These are phyloP conservation scores for Cancer borealis DNA, from an alignment of 2,888 invertebrate genomes.

Conservation along the genomic window DNA sequence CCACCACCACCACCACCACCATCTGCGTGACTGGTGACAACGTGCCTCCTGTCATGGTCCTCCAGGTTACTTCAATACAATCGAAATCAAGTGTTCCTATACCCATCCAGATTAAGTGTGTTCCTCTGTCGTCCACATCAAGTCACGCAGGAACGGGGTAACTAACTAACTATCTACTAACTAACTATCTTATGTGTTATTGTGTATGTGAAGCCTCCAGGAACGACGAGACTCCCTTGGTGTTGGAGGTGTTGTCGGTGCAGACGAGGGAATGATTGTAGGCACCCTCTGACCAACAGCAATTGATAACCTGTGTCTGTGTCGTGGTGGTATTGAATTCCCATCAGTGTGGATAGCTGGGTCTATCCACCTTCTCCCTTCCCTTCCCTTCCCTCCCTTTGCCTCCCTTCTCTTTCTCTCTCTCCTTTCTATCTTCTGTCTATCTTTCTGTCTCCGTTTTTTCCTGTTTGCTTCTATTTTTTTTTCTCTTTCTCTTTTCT, in stretches of 20 bases:
- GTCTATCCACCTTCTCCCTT: background rate
- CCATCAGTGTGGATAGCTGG: slow-evolving; percentile 2
- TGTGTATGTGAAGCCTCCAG: no score
- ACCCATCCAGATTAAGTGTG: no score
- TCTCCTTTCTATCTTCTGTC: background rate
- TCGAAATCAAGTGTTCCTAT: background rate
- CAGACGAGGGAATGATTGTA: background rate
- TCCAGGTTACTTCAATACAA: background rate
- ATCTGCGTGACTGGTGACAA: background rate
- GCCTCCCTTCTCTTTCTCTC: background rate
- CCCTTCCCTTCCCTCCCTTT: background rate
- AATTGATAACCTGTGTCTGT: slow-evolving; percentile 26
- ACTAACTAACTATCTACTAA: no score
- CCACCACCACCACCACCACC: background rate
- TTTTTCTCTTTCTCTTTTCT: background rate
- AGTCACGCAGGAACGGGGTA: no score
- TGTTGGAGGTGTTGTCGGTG: background rate
- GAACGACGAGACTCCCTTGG: no score
- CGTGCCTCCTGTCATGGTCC: background rate
- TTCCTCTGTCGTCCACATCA: no score
- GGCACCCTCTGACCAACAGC: background rate
- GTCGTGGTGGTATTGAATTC: slow-evolving; percentile 9
- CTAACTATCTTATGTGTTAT: no score
- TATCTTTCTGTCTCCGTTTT: background rate
- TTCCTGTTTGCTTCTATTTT: background rate